phyloP scores from a whole-genome alignment of 1,140 invertebrate species.

The Eulimnadia texana region DNA sequence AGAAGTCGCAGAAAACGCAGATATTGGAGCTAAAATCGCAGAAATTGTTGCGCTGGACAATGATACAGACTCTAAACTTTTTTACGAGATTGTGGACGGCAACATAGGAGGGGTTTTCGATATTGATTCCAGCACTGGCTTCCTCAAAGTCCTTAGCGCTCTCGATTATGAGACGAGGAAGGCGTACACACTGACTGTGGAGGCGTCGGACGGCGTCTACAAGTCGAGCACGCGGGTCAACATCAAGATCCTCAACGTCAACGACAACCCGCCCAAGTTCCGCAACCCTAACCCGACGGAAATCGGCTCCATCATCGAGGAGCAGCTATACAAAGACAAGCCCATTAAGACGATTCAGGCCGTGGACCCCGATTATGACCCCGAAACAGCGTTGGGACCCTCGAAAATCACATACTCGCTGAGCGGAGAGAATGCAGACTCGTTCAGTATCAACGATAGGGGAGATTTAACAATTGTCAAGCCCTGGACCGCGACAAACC shows the following conservation, averaged over 20 bases:
- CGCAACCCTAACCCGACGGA: slow-evolving; percentile 19
- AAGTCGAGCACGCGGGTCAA: slow-evolving; percentile 56
- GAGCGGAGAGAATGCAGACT: slow-evolving; percentile 10
- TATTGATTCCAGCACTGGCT: slow-evolving; percentile 57
- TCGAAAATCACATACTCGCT: slow-evolving; percentile 64
- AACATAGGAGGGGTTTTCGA: slow-evolving; percentile 60
- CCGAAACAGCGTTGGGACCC: slow-evolving; percentile 41
- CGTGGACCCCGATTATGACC: slow-evolving; percentile 66
- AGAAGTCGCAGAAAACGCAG: slow-evolving; percentile 64
- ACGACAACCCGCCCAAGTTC: slow-evolving; percentile 70
- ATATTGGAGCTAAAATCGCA: slow-evolving; percentile 59
- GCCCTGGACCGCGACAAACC: slow-evolving; percentile 76
- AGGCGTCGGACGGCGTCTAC: slow-evolving; percentile 60
- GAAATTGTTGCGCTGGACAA: slow-evolving; percentile 64
- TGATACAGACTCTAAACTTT: slow-evolving; percentile 64
- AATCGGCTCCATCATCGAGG: slow-evolving; percentile 11
- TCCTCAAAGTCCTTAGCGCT: slow-evolving; percentile 54
- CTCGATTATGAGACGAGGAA: slow-evolving; percentile 75
- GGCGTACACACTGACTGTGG: slow-evolving; percentile 56
- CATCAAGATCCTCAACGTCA: slow-evolving; percentile 62
- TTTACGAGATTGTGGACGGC: slow-evolving; percentile 60
- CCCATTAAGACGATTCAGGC: slow-evolving; percentile 37
- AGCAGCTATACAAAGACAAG: slow-evolving; percentile 4
- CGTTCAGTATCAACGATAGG: slow-evolving; percentile 34
- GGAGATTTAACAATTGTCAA: slow-evolving; percentile 15